phyloP scores from a whole-genome alignment of 2,888 invertebrate genomes.

The Xestia rhomboidea region DNA sequence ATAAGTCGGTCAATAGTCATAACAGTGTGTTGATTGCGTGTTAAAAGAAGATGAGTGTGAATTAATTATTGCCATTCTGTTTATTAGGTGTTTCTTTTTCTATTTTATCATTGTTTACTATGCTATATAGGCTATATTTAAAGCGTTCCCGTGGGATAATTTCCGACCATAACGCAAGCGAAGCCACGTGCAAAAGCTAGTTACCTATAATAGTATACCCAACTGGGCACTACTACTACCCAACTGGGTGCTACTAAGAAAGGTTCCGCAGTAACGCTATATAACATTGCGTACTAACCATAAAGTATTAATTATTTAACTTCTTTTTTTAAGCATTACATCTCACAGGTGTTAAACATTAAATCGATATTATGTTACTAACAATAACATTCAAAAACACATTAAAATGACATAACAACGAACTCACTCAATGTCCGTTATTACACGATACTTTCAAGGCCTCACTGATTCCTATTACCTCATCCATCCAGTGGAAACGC shows the following conservation, averaged over 20 bases:
- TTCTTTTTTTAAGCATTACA: background rate
- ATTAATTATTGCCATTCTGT: background rate
- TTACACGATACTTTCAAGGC: conserved; percentile 17
- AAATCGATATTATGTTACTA: background rate
- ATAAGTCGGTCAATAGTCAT: conserved; percentile 31
- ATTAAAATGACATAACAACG: conserved; percentile 30
- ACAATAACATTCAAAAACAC: conserved; percentile 3
- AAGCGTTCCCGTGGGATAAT: no score
- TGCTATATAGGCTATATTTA: no score
- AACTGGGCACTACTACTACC: no score
- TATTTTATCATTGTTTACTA: background rate
- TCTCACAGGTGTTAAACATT: background rate
- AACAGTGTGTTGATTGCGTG: background rate
- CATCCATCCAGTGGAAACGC: conserved; percentile 28
- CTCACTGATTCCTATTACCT: conserved; percentile 28
- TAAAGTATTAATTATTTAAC: background rate
- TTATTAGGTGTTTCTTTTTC: background rate
- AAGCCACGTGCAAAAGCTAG: no score
- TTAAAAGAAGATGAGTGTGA: background rate
- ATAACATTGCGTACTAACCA: background rate
- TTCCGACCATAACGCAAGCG: no score
- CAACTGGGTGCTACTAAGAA: no score
- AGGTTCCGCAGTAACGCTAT: background rate
- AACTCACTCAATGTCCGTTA: background rate
- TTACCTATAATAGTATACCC: no score